phyloP scores from a whole-genome alignment of 2,797 vertebrate genomes.

The Macropodus opercularis region DNA sequence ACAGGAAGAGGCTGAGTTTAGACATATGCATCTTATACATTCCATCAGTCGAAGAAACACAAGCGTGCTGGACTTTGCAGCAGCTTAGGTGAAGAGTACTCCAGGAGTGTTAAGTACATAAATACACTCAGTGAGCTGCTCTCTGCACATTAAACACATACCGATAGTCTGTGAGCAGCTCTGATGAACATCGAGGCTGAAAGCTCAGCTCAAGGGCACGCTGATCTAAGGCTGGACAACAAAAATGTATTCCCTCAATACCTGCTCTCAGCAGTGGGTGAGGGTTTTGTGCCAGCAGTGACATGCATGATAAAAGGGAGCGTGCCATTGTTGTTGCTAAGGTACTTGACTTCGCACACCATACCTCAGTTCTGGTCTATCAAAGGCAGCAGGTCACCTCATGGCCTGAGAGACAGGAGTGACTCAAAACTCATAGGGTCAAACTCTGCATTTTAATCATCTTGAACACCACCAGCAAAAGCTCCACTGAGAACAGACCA shows the following conservation, averaged over 20 bases:
- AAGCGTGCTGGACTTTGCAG: conserved; percentile 17
- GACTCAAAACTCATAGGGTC: conserved; percentile 12
- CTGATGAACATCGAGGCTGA: conserved; percentile 24
- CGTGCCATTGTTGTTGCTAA: conserved; percentile 16
- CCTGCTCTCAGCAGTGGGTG: conserved; percentile 16
- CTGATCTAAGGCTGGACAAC: conserved; percentile 27
- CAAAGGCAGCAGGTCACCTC: conserved; percentile 14
- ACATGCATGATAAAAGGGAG: conserved; percentile 44
- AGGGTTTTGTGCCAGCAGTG: conserved; percentile 14
- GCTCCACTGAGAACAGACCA: too few relatives aligned
- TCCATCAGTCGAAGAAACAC: conserved; percentile 12
- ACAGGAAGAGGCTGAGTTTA: neutral
- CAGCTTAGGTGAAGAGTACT: neutral
- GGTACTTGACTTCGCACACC: conserved; percentile 30
- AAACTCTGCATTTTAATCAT: conserved; percentile 18
- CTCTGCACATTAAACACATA: conserved; percentile 18
- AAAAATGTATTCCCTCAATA: conserved; percentile 48
- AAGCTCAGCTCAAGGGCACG: conserved; percentile 31
- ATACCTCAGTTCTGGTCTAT: conserved; percentile 26
- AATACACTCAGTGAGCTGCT: conserved; percentile 34
- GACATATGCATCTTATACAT: neutral
- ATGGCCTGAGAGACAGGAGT: conserved; percentile 18
- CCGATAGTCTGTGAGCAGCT: conserved; percentile 30
- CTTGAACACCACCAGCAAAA: too few relatives aligned
- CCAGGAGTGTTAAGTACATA: conserved; percentile 30